Evolutionary conservation across 2,797 vertebrate genomes (phyloP).

Genomic region (Brotula barbata): DNA sequence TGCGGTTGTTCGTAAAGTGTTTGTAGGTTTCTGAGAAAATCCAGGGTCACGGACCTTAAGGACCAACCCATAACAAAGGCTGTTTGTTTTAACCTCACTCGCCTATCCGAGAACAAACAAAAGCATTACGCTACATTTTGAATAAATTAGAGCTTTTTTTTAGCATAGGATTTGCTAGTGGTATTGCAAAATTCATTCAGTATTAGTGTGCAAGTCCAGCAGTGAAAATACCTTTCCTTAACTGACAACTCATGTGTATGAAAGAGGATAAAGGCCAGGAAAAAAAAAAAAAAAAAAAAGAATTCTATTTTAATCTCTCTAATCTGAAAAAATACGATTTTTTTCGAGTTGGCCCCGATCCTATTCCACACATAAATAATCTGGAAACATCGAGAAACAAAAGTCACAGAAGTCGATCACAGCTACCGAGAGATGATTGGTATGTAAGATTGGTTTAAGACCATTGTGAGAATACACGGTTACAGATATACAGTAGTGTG

Average conservation of each 20-base stretch:
- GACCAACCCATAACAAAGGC: constrained; percentile 34
- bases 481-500: constrained; percentile 22
- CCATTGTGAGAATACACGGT: constrained; percentile 33
- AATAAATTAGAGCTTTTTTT: not conserved
- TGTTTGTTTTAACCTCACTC: constrained; percentile 19
- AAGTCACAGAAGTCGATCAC: not conserved
- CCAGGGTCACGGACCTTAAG: constrained; percentile 36
- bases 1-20: constrained; percentile 19
- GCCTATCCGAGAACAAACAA: constrained; percentile 7
- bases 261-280: no score
- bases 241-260: not conserved
- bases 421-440: constrained; percentile 2
- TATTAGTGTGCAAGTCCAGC: not conserved
- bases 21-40: constrained; percentile 21
- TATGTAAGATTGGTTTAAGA: constrained; percentile 20
- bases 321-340: no score
- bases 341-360: no score
- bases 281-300: no score
- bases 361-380: no score
- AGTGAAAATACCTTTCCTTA: constrained; percentile 6
- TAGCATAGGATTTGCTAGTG: constrained; percentile 19
- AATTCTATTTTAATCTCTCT: no score
- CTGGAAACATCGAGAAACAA: constrained; percentile 10
- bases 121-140: not conserved
- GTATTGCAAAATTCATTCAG: no score